Evolutionary conservation across 2,797 vertebrate genomes (phyloP).

Genomic region (Lophius americanus): DNA sequence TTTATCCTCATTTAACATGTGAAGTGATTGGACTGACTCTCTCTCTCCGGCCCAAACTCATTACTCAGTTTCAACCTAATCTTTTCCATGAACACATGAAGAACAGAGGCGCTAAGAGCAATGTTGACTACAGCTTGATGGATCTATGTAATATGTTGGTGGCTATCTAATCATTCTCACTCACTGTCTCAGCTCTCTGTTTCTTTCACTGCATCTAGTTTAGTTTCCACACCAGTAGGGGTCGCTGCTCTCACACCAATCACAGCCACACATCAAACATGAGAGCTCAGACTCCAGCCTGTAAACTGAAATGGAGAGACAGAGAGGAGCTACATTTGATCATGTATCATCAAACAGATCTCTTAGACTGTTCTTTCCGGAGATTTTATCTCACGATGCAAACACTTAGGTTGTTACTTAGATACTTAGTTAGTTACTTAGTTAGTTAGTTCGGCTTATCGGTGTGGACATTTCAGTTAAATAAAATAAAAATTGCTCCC

Average conservation of each 20-base stretch:
- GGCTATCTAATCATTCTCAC: not conserved
- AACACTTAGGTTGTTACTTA: no score
- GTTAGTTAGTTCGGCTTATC: no score
- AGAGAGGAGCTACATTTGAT: no score
- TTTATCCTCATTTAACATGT: slow-evolving; percentile 4
- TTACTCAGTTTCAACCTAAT: slow-evolving; percentile 5
- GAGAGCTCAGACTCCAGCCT: not conserved
- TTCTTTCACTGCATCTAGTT: not conserved
- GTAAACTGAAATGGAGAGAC: not conserved
- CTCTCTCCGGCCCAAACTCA: slow-evolving; percentile 25
- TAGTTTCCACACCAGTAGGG: slow-evolving; percentile 66
- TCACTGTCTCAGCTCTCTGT: not conserved
- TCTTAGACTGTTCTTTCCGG: no score
- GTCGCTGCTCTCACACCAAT: slow-evolving; percentile 72
- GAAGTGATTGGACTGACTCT: slow-evolving; percentile 23
- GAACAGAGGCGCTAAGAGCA: not conserved
- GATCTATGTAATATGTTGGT: not conserved
- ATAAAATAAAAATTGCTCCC: no score
- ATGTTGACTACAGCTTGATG: not conserved
- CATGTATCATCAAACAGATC: no score
- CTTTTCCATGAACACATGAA: slow-evolving; percentile 24
- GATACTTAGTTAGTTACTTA: no score
- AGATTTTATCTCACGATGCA: no score
- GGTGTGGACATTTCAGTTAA: no score
- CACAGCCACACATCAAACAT: not conserved